Conservation (phyloP, 2,888 invertebrate species). For the Ferrisia virgata region DNA sequence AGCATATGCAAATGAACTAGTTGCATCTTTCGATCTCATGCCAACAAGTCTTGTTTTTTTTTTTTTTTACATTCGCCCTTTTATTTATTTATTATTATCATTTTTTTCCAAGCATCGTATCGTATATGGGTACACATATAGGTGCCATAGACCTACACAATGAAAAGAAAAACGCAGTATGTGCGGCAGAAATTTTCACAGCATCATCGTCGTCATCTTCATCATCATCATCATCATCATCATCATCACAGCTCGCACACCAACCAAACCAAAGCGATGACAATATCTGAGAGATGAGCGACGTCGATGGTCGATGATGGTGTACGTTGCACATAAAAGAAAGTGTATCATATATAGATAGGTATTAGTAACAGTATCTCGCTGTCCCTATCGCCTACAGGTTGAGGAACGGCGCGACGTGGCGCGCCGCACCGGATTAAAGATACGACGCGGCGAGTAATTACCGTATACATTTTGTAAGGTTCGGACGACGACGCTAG, state of each 20-base stretch:
- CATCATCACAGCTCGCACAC: too few relatives aligned
- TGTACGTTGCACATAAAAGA: background rate
- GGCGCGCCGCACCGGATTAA: too few relatives aligned
- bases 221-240: too few relatives aligned
- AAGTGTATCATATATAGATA: background rate
- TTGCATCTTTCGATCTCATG: background rate
- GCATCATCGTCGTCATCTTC: too few relatives aligned
- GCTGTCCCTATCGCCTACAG: too few relatives aligned
- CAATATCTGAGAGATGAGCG: background rate
- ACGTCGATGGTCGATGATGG: background rate
- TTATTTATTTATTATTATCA: background rate
- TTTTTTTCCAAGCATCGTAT: too few relatives aligned
- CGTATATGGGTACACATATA: too few relatives aligned
- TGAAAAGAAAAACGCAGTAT: background rate
- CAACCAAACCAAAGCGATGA: background rate
- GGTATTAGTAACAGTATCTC: background rate
- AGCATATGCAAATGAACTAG: background rate
- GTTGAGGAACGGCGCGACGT: too few relatives aligned
- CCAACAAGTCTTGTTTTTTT: background rate
- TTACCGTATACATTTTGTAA: slow-evolving; percentile 6
- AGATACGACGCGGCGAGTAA: background rate
- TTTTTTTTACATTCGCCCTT: background rate
- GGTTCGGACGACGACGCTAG: background rate
- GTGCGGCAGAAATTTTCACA: background rate
- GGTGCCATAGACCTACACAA: background rate